Conservation (phyloP, 2,888 invertebrate species). For the Trilocha varians region DNA sequence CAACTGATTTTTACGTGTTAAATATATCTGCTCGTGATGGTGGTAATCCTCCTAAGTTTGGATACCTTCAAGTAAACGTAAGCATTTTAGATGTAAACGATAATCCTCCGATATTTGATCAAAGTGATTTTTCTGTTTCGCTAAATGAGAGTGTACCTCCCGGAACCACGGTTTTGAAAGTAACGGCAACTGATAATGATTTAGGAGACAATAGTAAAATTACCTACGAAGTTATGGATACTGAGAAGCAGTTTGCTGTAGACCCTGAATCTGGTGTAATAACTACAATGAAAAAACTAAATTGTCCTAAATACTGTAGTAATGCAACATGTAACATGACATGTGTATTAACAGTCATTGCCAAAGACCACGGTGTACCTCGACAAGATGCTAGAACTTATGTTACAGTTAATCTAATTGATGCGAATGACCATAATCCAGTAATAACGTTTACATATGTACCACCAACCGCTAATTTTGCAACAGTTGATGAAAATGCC, state of each 20-base stretch:
- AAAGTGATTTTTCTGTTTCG: slow-evolving; percentile 93
- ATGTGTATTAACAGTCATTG: slow-evolving; percentile 95
- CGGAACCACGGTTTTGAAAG: slow-evolving; percentile 89
- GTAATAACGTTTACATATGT: slow-evolving; percentile 92
- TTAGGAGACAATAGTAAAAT: slow-evolving; percentile 93
- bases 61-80: slow-evolving; percentile 91
- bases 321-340: slow-evolving; percentile 87
- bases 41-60: slow-evolving; percentile 85
- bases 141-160: slow-evolving; percentile 95
- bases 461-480: slow-evolving; percentile 85
- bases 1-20: slow-evolving; percentile 84
- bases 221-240: slow-evolving; percentile 90
- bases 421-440: slow-evolving; percentile 95
- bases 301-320: slow-evolving; percentile 86
- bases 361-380: slow-evolving; percentile 93
- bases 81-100: slow-evolving; percentile 94
- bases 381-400: slow-evolving; percentile 93
- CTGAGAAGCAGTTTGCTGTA: slow-evolving; percentile 90
- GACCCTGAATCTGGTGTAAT: slow-evolving; percentile 94
- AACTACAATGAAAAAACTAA: slow-evolving; percentile 83
- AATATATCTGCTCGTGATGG: slow-evolving; percentile 94
- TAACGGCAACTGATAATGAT: slow-evolving; percentile 95
- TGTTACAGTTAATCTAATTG: slow-evolving; percentile 92
- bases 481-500: slow-evolving; percentile 96
- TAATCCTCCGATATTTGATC: slow-evolving; percentile 94